Base-by-base conservation (phyloP, 2,113 vertebrate genomes). In the Edolisoma coerulescens region DNA sequence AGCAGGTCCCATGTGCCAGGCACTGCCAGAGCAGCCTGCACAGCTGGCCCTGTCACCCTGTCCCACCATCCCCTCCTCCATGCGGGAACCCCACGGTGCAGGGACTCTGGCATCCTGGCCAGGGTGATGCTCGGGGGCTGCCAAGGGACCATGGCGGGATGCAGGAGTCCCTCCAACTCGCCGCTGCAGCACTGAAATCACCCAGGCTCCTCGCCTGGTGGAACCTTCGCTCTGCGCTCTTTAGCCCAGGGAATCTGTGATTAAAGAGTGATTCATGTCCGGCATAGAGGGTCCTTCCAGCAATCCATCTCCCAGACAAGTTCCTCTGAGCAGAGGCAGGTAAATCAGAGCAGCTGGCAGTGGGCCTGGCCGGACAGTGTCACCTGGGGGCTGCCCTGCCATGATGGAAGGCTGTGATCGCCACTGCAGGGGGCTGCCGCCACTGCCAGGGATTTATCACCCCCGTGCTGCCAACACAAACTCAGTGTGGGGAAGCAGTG, bases 221-320 rank as follows among this genome's bases (percentile, higher is more conserved):
- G 53, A 27, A 5, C n/a, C 65, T 37, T 7, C 60, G 57, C 93
- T 80, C 37, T 2, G 5, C 0, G 2, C 61, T 81, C 82, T 27
- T 39, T 87, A 95, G 96, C 97, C 97, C 97, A 95, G 94, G 84
- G 88, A 96, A 89, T 95, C 97, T 97, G 97, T 98, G 98, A 98
- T 98, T 98, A 98, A 98, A 98, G 98, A 98, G 98, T 98, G 98
- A 99, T 98, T 98, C 98, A 98, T 97, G 96, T 91, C 91, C 35
- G 56, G 93, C 96, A 75, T 64, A 59, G 95, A 97, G 98, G 97
- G 96, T 96, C 97, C 96, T 96, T 97, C 95, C 97, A 97, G 98
- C 96, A 96, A 98, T 98, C 98, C 44, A 82, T 98, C 98, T 98
- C 94, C 86, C 95, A 97, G 97, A 98, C 98, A 95, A 97, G 97